A percentile compares a stretch with the other conserved stretches of the same genome.
Conservation (phyloP, 2,797 vertebrate genomes). For the Bradypodion pumilum region DNA sequence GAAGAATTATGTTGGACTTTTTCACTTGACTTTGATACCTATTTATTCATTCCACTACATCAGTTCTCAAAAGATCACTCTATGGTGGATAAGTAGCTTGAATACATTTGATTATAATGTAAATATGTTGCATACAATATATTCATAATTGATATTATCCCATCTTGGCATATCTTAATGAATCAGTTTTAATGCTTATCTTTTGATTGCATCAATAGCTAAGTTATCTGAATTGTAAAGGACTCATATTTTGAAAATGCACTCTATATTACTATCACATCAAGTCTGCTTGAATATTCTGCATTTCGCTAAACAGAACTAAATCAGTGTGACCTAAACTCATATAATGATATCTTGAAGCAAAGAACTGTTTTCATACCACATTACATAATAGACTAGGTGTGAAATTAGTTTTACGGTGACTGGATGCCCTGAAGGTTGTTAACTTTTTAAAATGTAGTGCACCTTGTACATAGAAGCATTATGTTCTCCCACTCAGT, state of each 20-base stretch:
- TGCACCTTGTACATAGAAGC: conserved; percentile 44
- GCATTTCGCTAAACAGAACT: conserved; percentile 29
- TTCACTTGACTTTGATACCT: not conserved
- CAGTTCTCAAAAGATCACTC: not conserved
- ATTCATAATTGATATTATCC: not conserved
- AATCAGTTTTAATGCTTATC: not conserved
- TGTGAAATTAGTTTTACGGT: conserved; percentile 78
- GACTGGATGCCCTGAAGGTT: conserved; percentile 66
- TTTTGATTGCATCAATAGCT: not conserved
- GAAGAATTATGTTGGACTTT: not conserved
- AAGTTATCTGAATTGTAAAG: not conserved
- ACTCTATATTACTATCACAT: conserved; percentile 3
- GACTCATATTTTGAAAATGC: not conserved
- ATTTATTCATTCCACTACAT: not conserved
- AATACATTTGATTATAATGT: not conserved
- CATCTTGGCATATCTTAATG: conserved; percentile 38
- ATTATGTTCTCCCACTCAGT: conserved; percentile 46
- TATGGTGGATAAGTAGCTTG: not conserved
- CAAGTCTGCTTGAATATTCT: conserved; percentile 13
- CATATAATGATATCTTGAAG: conserved; percentile 64
- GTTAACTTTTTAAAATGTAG: conserved; percentile 66
- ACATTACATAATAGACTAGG: conserved; percentile 76
- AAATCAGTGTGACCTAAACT: conserved; percentile 40
- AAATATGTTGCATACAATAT: not conserved
- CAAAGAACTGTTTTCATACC: conserved; percentile 71